A percentile compares a stretch with the other conserved stretches of the same genome.
phyloP scores from a whole-genome alignment of 2,888 invertebrate genomes.

The Synergus umbraculus region DNA sequence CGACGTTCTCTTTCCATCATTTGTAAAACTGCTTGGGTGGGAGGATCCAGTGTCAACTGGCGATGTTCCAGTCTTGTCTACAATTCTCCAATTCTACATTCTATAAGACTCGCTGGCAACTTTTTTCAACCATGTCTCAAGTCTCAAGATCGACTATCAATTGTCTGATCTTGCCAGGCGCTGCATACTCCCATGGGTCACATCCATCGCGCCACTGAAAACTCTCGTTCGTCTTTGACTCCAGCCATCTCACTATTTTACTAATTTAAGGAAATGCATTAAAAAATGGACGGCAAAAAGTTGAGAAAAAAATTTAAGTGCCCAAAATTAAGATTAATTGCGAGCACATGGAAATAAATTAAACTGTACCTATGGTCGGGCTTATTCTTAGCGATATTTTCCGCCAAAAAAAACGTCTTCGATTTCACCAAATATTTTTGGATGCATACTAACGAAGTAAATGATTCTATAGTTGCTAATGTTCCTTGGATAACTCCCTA shows the following conservation, averaged over 20 bases:
- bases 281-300: background rate
- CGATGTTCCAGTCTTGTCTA: slow-evolving; percentile 31
- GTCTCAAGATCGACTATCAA: slow-evolving; percentile 43
- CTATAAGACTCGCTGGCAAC: slow-evolving; percentile 4
- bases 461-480: background rate
- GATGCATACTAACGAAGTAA: background rate
- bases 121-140: slow-evolving; percentile 34
- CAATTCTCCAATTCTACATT: slow-evolving; percentile 5
- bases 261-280: background rate
- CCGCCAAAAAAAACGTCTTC: no score
- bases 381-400: no score
- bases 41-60: slow-evolving; percentile 43
- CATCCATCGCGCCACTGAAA: slow-evolving; percentile 26
- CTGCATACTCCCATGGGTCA: slow-evolving; percentile 41
- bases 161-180: slow-evolving; percentile 43
- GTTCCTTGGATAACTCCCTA: background rate
- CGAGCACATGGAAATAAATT: background rate
- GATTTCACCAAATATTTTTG: background rate
- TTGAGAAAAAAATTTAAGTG: background rate
- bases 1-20: background rate
- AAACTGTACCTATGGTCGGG: background rate
- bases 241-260: background rate
- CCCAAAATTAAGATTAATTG: background rate
- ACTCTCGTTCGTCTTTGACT: slow-evolving; percentile 14
- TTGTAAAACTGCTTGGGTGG: slow-evolving; percentile 32